phyloP scores from a whole-genome alignment of 2,113 vertebrate species.

The Montifringilla adamsi region DNA sequence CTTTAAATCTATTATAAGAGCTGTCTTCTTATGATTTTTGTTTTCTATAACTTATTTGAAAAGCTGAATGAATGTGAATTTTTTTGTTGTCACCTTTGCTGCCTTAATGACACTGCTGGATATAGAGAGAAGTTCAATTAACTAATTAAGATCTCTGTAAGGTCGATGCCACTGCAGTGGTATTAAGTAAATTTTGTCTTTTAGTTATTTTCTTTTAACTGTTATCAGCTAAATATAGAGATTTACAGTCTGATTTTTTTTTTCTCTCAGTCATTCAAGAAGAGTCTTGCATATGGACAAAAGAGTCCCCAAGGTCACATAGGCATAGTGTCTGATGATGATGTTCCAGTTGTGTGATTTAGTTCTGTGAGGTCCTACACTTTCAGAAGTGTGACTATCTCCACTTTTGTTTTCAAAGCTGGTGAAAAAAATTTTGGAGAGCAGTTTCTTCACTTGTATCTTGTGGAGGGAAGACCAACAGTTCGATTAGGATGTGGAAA shows the following conservation, averaged over 20 bases:
- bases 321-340: fast-evolving
- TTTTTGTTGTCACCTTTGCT: neutral
- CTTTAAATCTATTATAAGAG: neutral
- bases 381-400: neutral
- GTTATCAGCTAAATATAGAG: neutral
- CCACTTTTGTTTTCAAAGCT: slow-evolving; percentile 70
- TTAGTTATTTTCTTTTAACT: neutral
- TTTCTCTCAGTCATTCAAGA: neutral
- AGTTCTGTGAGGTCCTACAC: neutral
- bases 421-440: slow-evolving; percentile 75
- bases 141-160: neutral
- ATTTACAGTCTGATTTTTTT: neutral
- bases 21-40: neutral
- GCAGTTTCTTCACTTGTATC: slow-evolving; percentile 84
- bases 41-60: neutral
- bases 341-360: neutral
- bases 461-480: slow-evolving; percentile 78
- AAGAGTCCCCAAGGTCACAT: neutral
- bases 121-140: neutral
- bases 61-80: neutral
- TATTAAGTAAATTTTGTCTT: neutral
- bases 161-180: neutral
- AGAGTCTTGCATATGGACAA: neutral
- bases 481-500: slow-evolving; percentile 75
- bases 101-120: neutral